Conservation (phyloP, 2,113 vertebrate genomes). For the Lepus timidus region DNA sequence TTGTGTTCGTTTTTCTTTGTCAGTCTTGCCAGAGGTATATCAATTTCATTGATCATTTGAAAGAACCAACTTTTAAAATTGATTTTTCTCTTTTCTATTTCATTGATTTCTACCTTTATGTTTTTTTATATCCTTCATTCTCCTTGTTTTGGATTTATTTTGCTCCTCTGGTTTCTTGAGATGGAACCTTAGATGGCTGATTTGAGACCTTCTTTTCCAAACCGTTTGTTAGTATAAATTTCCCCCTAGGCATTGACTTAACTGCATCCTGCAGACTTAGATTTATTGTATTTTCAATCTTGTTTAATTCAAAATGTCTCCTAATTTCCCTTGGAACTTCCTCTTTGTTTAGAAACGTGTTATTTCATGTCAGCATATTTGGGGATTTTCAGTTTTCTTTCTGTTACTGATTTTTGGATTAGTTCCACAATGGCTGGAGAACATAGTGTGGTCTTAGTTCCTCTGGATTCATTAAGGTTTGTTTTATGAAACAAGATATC, state of each 20-base stretch:
- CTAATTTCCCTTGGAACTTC: not conserved
- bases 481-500: constrained; percentile 7
- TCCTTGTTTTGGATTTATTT: not conserved
- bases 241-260: not conserved
- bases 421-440: not conserved
- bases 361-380: constrained; percentile 19
- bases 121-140: not conserved
- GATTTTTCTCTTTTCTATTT: not conserved
- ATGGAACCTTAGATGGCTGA: not conserved
- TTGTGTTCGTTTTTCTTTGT: not conserved
- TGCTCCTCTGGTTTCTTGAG: not conserved
- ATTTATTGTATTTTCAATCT: constrained; percentile 17
- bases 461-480: not conserved
- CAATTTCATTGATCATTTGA: not conserved
- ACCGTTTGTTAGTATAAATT: not conserved
- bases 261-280: not conserved
- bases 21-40: not conserved
- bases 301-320: constrained; percentile 36
- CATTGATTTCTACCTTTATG: not conserved
- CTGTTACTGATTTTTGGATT: not conserved
- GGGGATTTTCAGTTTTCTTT: constrained; percentile 39
- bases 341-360: constrained; percentile 4
- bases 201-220: constrained; percentile 36
- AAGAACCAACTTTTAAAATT: not conserved
- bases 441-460: constrained; percentile 26